Percentiles rank a stretch among this genome's conserved stretches.
These are phyloP conservation scores for Netelia inedita DNA, from an alignment of 2,888 invertebrate genomes.

Conservation along the genomic window DNA sequence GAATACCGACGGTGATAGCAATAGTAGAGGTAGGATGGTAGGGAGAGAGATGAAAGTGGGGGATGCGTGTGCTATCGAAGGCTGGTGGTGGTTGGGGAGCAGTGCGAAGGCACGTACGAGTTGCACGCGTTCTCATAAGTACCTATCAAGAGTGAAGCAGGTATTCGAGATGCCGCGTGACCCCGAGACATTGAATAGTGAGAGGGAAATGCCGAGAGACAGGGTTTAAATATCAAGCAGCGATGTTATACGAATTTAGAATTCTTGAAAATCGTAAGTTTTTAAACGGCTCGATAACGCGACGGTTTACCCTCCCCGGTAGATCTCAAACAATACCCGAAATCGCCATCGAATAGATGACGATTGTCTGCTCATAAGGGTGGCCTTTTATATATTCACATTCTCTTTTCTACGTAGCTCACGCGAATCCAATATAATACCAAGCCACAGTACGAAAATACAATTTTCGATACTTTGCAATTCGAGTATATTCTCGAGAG, in stretches of 20 bases:
- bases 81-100: conserved; percentile 9
- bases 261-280: neutral
- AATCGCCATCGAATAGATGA: neutral
- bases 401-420: neutral
- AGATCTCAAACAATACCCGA: neutral
- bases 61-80: conserved; percentile 54
- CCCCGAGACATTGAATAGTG: conserved; percentile 43
- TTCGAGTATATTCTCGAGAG: conserved; percentile 45
- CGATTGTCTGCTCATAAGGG: neutral
- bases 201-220: neutral
- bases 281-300: neutral
- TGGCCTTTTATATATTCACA: neutral
- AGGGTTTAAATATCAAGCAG: neutral
- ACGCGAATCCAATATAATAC: neutral
- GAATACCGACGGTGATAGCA: conserved; percentile 23
- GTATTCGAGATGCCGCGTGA: conserved; percentile 30
- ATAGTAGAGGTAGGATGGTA: conserved; percentile 14
- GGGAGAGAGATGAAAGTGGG: conserved; percentile 23
- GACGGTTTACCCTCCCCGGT: neutral
- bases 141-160: conserved; percentile 51
- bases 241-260: conserved; percentile 1
- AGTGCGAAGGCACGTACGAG: conserved; percentile 36
- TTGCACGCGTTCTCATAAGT: conserved; percentile 50
- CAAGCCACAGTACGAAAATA: neutral
- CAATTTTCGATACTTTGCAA: conserved; percentile 45